Evolutionary conservation across 2,888 invertebrate species (phyloP).

Genomic region (Eueremaeus valkanovi): DNA sequence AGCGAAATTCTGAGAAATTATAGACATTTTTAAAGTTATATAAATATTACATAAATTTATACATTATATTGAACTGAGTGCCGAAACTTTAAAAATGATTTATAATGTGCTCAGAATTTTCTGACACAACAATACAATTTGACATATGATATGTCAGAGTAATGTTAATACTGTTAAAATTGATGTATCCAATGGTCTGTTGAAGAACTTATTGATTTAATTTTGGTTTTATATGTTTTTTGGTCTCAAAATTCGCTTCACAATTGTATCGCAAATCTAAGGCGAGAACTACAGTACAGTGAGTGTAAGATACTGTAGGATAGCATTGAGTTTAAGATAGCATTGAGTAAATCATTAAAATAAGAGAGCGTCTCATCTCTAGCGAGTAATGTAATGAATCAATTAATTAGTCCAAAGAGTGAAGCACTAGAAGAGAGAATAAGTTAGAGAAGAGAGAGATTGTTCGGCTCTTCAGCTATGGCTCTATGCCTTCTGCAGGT

Average conservation of each 20-base stretch:
- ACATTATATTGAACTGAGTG: conserved; percentile 15
- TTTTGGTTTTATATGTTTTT: conserved; percentile 1
- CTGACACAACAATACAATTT: background rate
- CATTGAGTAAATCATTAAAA: background rate
- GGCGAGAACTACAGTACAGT: no score
- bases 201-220: conserved; percentile 7
- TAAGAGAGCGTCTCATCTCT: conserved; percentile 14
- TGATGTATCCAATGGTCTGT: background rate
- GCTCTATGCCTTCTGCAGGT: no score
- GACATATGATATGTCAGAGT: background rate
- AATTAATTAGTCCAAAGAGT: conserved; percentile 27
- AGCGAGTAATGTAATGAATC: conserved; percentile 26
- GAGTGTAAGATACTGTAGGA: background rate
- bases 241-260: background rate
- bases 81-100: conserved; percentile 8
- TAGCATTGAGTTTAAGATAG: no score
- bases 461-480: no score
- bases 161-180: background rate
- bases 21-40: background rate
- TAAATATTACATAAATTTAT: conserved; percentile 23
- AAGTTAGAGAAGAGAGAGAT: no score
- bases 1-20: no score
- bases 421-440: background rate
- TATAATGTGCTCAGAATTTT: background rate
- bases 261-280: background rate